Percentiles rank a stretch among this genome's conserved stretches.
Evolutionary conservation across 1,140 invertebrate species (phyloP).

Genomic region (Dendrolimus kikuchii): DNA sequence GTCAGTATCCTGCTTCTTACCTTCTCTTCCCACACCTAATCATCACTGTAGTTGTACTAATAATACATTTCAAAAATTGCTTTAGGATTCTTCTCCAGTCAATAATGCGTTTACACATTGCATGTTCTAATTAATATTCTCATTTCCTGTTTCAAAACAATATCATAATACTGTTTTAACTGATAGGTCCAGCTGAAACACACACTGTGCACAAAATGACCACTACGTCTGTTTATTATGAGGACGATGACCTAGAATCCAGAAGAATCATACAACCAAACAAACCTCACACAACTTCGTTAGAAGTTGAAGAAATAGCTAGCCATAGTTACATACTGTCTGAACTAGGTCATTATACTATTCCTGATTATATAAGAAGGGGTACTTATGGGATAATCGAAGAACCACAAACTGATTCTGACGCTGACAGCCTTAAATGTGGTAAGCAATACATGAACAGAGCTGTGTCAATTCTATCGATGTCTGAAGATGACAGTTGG

Average conservation of each 20-base stretch:
- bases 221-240: conserved; percentile 74
- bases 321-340: conserved; percentile 75
- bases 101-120: conserved; percentile 23
- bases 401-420: conserved; percentile 69
- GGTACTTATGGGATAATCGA: conserved; percentile 69
- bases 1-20: conserved; percentile 65
- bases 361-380: conserved; percentile 70
- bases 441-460: conserved; percentile 62
- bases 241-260: conserved; percentile 57
- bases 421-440: conserved; percentile 52
- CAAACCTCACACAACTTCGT: conserved; percentile 64
- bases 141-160: conserved; percentile 26
- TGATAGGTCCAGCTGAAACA: conserved; percentile 77
- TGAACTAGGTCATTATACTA: conserved; percentile 72
- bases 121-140: conserved; percentile 24
- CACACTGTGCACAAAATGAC: conserved; percentile 78
- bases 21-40: conserved; percentile 41
- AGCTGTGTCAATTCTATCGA: conserved; percentile 76
- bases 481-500: conserved; percentile 77
- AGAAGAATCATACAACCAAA: conserved; percentile 63
- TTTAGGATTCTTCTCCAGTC: conserved; percentile 6
- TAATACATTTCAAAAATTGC: conserved; percentile 5
- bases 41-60: conserved; percentile 2
- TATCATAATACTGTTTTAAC: conserved; percentile 65
- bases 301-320: conserved; percentile 75